phyloP scores from a whole-genome alignment of 2,888 invertebrate species.

The Dysmachus trigonus region DNA sequence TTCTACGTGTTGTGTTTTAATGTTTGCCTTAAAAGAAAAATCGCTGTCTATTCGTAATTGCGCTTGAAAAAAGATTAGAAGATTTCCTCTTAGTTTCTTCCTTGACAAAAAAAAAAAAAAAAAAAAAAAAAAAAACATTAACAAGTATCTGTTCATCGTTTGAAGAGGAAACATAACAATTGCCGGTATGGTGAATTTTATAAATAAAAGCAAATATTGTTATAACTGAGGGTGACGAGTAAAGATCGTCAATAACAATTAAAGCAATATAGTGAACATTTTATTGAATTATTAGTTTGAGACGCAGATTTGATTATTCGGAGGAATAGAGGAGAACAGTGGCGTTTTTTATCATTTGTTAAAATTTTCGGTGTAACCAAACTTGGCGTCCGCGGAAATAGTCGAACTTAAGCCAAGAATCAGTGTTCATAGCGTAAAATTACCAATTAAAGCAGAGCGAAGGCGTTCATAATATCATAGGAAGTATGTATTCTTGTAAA shows the following conservation, averaged over 20 bases:
- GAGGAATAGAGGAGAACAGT: neutral
- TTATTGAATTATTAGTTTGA: neutral
- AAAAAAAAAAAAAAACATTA: neutral
- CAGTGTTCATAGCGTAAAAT: slow-evolving; percentile 29
- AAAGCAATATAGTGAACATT: slow-evolving; percentile 8
- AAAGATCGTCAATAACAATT: neutral
- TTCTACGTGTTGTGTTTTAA: slow-evolving; percentile 32
- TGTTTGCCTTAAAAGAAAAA: slow-evolving; percentile 29
- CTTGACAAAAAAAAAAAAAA: neutral
- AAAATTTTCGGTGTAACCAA: slow-evolving; percentile 15
- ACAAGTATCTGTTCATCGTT: neutral
- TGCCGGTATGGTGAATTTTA: neutral
- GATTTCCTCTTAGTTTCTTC: neutral
- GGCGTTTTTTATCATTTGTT: neutral
- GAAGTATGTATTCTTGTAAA: neutral
- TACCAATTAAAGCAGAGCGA: neutral
- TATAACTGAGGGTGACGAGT: neutral
- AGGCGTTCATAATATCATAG: neutral
- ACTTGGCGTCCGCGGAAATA: neutral
- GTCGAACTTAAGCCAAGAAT: neutral
- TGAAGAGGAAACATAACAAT: neutral
- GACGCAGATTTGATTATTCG: neutral
- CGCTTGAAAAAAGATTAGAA: neutral
- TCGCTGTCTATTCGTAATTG: slow-evolving; percentile 30
- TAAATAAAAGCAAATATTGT: slow-evolving; percentile 4